Evolutionary conservation across 2,797 vertebrate species (phyloP), one percentile per base, ranked within the genome.

Genomic region (Pipistrellus nathusii): DNA sequence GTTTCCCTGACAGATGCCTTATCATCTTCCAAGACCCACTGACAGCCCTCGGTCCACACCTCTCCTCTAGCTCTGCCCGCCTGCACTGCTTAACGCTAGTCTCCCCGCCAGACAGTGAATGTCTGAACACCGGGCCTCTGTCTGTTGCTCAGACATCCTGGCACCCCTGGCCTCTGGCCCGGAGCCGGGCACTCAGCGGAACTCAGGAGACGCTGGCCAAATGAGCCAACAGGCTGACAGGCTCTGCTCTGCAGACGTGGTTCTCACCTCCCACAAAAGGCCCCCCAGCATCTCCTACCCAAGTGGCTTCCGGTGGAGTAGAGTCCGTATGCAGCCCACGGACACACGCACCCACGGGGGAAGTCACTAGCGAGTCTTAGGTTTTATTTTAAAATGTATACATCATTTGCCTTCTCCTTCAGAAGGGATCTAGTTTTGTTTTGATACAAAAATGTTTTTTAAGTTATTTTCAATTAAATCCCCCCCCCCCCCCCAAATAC

Each of bases 341-440:
- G 73, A 27, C 55, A 48, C 23, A 1, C 3, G 59, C 82, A 48
- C 7, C 1, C 27, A 86, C 48, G 6, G n/a, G 13, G n/a, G 55
- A 71, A 64, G 83, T n/a, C 5, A 3, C 68, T 27, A 17, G 51
- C 11, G 85, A 90, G 64, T 27, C 82, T 68, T 4, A 0, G 9
- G 11, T 32, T 96, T 92, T 68, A 89, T 78, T 90, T 81, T 76
- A 27, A 55, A 95, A 76, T 72, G 55, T 66, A 73, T 3, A 6
- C n/a, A 51, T 59, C 51, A 48, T 83, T 62, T 93, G 41, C 25
- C 44, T 32, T 92, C 78, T 90, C 88, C 57, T 93, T 93, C 15
- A 17, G 48, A 88, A 95, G 15, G 18, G 38, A 82, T 55, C 57
- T 72, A 21, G 44, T 53, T 96, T 88, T 64, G 55, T 76, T 96